These are phyloP conservation scores for Schizopygopsis pylzovi DNA, from an alignment of 2,797 vertebrate genomes.

Conservation along the genomic window DNA sequence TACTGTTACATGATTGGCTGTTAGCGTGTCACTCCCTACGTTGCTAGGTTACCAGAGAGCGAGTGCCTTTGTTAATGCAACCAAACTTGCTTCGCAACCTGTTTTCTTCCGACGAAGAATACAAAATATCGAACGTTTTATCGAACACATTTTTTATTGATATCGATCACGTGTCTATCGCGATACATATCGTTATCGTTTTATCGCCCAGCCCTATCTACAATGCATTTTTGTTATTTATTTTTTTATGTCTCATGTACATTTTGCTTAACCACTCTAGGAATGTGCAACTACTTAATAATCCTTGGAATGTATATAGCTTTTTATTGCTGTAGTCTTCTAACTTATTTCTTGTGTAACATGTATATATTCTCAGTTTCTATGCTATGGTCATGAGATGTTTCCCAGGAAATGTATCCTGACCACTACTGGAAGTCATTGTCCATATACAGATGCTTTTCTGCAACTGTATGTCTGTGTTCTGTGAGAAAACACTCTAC, in stretches of 20 bases:
- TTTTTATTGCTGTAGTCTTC: not conserved
- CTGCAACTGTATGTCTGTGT: not conserved
- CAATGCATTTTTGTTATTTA: not conserved
- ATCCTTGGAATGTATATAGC: not conserved
- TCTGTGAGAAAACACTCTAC: not conserved
- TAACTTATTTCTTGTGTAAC: not conserved
- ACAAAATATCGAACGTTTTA: too few relatives aligned
- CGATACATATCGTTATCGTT: too few relatives aligned
- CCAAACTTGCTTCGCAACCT: too few relatives aligned
- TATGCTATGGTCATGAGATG: not conserved
- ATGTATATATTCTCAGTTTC: not conserved
- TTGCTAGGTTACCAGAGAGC: too few relatives aligned
- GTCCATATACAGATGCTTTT: not conserved
- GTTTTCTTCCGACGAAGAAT: too few relatives aligned
- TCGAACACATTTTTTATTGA: too few relatives aligned
- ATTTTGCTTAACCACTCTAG: slow-evolving; percentile 4
- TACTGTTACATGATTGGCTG: too few relatives aligned
- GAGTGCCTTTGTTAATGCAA: too few relatives aligned
- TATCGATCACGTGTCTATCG: too few relatives aligned
- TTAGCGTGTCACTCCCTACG: too few relatives aligned
- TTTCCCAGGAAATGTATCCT: slow-evolving; percentile 1
- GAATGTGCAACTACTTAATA: not conserved
- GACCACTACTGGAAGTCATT: not conserved
- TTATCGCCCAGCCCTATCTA: too few relatives aligned
- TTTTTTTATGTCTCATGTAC: not conserved